Base-by-base conservation (phyloP, 2,888 invertebrate genomes). In the Neoascia interrupta region DNA sequence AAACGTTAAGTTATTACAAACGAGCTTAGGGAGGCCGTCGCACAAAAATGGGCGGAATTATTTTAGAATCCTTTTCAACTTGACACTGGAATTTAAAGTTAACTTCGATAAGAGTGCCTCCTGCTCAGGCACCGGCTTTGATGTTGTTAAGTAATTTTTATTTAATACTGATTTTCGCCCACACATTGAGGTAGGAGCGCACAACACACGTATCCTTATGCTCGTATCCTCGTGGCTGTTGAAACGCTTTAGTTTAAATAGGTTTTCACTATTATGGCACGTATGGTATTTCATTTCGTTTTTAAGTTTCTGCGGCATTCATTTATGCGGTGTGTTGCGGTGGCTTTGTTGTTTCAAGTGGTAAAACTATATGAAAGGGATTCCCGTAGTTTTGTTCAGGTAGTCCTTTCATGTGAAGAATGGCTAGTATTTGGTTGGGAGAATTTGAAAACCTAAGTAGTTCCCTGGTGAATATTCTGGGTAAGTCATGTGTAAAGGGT, bases 221-320 rank as follows among this genome's bases (percentile, higher is more conserved):
- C n/a, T 31, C 13, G 18, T 37, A 53, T 34, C 56, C 39, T 51
- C 51, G 11, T 21, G 23, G 10, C 8, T 37, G 15, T n/a, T 39
- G 21, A 15, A 70, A 15, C 51, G 49, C 39, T 66, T 69, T 41
- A 60, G 76, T 72, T 76, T 72, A 72, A 72, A 64, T 79, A 64
- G 60, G 72, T 72, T 72, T 66, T 34, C 49, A 47, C 39, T 60
- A 53, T 68, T n/a, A 43, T 37, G 66, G 66, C 60, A 73, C 45
- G 79, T 73, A 66, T 23, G 79, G 79, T 73, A 79, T 79, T 79
- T 79, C 73, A 73, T 79, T 79, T 73, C 72, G 68, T 66, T 73
- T 68, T 73, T 68, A 61, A 73, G 73, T 79, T 73, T 54, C 36
- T 79, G 73, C 73, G 73, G 79, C 66, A 61, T 61, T 66, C 76